phyloP scores from a whole-genome alignment of 2,888 invertebrate genomes.

The Agrotis segetum region DNA sequence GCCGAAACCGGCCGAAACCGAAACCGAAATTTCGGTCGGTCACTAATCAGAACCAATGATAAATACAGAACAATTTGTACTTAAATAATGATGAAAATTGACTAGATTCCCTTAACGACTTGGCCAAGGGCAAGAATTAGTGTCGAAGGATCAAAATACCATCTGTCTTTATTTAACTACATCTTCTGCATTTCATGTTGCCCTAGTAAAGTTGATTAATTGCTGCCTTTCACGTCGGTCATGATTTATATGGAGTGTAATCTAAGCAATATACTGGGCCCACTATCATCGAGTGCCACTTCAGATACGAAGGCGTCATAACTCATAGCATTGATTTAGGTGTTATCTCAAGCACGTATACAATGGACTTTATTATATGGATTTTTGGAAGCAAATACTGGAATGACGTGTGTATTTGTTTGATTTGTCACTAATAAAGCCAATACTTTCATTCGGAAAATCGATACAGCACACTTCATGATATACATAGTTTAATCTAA shows the following conservation, averaged over 20 bases:
- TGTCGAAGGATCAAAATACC: not conserved
- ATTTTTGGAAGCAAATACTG: constrained; percentile 38
- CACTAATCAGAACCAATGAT: no score
- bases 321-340: constrained; percentile 81
- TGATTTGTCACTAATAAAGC: constrained; percentile 1
- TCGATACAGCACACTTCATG: no score
- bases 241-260: constrained; percentile 55
- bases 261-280: constrained; percentile 67
- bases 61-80: no score
- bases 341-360: constrained; percentile 61
- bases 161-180: not conserved
- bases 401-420: constrained; percentile 16
- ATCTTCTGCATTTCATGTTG: constrained; percentile 21
- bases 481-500: not conserved
- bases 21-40: no score
- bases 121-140: not conserved
- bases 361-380: constrained; percentile 57
- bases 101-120: not conserved
- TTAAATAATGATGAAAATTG: no score
- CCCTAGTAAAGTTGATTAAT: constrained; percentile 62
- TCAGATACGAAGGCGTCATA: constrained; percentile 76
- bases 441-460: not conserved
- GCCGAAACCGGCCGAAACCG: no score
- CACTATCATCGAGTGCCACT: constrained; percentile 73
- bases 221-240: constrained; percentile 46